Percentiles rank a stretch among this genome's conserved stretches.
Evolutionary conservation across 2,797 vertebrate species (phyloP).

Genomic region (Pseudochaenichthys georgianus): DNA sequence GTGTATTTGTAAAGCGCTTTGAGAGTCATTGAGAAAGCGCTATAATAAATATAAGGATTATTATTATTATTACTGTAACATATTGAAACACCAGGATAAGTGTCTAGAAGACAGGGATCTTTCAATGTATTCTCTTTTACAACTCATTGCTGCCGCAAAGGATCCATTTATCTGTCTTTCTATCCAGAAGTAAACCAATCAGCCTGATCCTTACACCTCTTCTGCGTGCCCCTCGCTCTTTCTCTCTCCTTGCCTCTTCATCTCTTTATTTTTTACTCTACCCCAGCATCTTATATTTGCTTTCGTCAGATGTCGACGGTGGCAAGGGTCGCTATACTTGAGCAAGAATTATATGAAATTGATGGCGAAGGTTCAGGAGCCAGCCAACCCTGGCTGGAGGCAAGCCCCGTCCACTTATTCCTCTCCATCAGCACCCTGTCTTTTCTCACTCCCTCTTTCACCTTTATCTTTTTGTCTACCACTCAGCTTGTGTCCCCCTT

Average conservation of each 20-base stretch:
- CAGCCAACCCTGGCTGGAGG: conserved; percentile 46
- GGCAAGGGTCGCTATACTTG: conserved; percentile 53
- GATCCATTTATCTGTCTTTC: conserved; percentile 56
- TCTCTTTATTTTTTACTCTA: conserved; percentile 26
- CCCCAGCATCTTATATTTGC: conserved; percentile 33
- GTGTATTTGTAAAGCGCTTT: too few relatives aligned
- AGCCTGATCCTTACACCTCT: conserved; percentile 14
- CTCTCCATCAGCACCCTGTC: conserved; percentile 50
- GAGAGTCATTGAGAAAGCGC: too few relatives aligned
- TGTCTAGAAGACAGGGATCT: conserved; percentile 42
- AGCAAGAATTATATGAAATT: conserved; percentile 74
- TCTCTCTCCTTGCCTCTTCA: conserved; percentile 16
- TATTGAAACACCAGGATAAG: conserved; percentile 26
- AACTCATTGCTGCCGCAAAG: conserved; percentile 27
- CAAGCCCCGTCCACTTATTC: conserved; percentile 64
- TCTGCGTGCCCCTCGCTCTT: conserved; percentile 17
- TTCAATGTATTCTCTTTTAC: conserved; percentile 42
- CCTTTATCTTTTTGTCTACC: conserved; percentile 52
- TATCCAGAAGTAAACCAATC: conserved; percentile 58
- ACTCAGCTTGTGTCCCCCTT: conserved; percentile 55
- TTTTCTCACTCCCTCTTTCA: conserved; percentile 30
- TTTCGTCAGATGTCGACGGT: conserved; percentile 45
- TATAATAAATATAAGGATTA: too few relatives aligned
- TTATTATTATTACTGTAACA: not conserved
- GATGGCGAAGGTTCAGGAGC: conserved; percentile 63